phyloP scores from a whole-genome alignment of 2,113 vertebrate species.

The Anser brachyrhynchus region DNA sequence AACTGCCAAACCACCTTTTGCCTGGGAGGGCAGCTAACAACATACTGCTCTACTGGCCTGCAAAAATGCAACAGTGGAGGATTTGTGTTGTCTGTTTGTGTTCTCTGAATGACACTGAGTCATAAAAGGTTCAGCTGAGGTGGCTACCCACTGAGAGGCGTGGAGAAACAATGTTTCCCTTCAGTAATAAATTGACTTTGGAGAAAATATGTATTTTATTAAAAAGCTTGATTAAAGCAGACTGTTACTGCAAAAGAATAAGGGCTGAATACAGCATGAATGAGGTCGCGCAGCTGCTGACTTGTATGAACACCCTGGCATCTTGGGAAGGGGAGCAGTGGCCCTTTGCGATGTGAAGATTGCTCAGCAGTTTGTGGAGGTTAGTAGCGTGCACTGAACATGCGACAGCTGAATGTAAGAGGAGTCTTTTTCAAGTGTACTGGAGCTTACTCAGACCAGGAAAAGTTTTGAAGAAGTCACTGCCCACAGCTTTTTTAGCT shows the following conservation, averaged over 20 bases:
- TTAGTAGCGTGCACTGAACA: neutral
- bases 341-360: neutral
- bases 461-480: neutral
- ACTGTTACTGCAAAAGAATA: neutral
- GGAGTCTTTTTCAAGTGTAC: neutral
- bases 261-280: neutral
- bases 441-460: neutral
- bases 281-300: neutral
- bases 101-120: neutral
- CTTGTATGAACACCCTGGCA: neutral
- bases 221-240: neutral
- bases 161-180: neutral
- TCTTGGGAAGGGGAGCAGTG: neutral
- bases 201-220: neutral
- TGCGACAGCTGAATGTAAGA: neutral
- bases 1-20: neutral
- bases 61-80: neutral
- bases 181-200: neutral
- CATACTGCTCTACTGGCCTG: fast-evolving
- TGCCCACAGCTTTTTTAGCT: neutral
- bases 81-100: neutral
- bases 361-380: neutral
- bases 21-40: neutral
- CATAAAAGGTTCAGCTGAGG: neutral
- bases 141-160: neutral